Conservation (phyloP, 1,140 invertebrate genomes). For the Yoshiicerus persimilis region DNA sequence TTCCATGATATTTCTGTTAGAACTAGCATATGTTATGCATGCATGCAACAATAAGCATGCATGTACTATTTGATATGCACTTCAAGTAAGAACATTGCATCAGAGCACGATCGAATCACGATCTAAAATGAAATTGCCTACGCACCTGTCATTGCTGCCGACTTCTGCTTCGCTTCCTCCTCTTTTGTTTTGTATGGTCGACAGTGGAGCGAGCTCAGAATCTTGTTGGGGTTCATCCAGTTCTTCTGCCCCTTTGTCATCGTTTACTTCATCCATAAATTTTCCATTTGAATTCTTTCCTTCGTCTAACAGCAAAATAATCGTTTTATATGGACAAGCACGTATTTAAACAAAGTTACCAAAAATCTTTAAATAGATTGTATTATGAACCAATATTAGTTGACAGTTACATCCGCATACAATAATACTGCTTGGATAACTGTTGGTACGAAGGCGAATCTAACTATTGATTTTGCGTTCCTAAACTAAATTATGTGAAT, state of each 20-base stretch:
- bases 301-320: neutral
- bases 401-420: too few relatives aligned
- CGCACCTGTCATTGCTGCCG: neutral
- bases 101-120: neutral
- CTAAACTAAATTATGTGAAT: too few relatives aligned
- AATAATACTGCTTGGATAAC: too few relatives aligned
- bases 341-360: too few relatives aligned
- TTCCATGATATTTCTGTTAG: neutral
- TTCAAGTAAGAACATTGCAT: neutral
- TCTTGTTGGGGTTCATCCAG: neutral
- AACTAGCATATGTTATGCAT: neutral
- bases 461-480: too few relatives aligned
- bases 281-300: neutral
- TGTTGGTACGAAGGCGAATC: too few relatives aligned
- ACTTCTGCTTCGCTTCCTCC: neutral
- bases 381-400: too few relatives aligned
- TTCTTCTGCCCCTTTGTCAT: neutral
- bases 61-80: neutral
- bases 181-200: neutral
- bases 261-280: neutral
- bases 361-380: too few relatives aligned
- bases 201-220: neutral
- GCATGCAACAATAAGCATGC: neutral
- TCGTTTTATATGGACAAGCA: too few relatives aligned
- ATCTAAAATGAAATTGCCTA: neutral